A percentile compares a stretch with the other conserved stretches of the same genome.
phyloP scores from a whole-genome alignment of 2,797 vertebrate species.

The Chiloscyllium punctatum region DNA sequence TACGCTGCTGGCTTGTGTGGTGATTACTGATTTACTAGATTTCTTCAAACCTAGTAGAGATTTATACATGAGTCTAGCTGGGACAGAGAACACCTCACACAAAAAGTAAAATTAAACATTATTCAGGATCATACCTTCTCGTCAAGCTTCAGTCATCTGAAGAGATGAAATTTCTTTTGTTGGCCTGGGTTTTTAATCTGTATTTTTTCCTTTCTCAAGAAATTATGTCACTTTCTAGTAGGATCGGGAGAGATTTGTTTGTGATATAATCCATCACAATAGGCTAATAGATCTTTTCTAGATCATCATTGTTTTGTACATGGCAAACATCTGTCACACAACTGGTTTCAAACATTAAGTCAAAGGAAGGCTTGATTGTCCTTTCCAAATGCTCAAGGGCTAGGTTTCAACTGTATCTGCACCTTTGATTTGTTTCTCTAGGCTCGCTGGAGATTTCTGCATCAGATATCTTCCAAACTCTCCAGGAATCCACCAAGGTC shows the following conservation, averaged over 20 bases:
- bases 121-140: not conserved
- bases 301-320: not conserved
- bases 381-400: not conserved
- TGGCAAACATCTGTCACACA: not conserved
- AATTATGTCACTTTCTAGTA: not conserved
- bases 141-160: not conserved
- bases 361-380: not conserved
- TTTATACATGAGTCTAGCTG: not conserved
- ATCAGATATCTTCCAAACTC: not conserved
- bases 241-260: not conserved
- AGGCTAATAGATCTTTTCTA: not conserved
- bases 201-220: not conserved
- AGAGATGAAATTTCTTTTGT: not conserved
- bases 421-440: not conserved
- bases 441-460: not conserved
- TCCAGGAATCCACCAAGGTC: not conserved
- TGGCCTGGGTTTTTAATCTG: not conserved
- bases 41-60: not conserved
- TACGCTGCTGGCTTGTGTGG: not conserved
- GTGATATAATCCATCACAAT: not conserved
- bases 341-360: not conserved
- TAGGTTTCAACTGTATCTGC: not conserved
- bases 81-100: not conserved
- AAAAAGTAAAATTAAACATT: not conserved
- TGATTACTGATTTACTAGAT: not conserved